A percentile compares a stretch with the other conserved stretches of the same genome.
Evolutionary conservation across 2,113 vertebrate species (phyloP).

Genomic region (Colius striatus): DNA sequence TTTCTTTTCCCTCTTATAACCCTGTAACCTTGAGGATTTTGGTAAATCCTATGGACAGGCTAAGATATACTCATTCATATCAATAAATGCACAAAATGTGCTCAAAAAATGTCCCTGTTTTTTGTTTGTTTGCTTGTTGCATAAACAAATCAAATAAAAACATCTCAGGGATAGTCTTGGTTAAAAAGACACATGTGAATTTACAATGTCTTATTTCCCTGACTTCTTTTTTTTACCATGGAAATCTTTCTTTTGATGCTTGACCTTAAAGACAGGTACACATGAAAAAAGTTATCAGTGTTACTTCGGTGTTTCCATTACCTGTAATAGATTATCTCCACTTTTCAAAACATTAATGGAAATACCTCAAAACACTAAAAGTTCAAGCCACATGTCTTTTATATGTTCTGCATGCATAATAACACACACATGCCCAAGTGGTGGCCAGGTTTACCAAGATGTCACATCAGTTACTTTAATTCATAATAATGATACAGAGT

Average conservation of each 20-base stretch:
- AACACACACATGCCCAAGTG: not conserved
- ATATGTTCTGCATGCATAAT: not conserved
- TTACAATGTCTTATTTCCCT: not conserved
- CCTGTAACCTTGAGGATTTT: not conserved
- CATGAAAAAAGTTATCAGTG: not conserved
- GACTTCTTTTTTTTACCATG: constrained; percentile 34
- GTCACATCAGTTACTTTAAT: not conserved
- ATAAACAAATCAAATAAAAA: not conserved
- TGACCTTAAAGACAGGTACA: not conserved
- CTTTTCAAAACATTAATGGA: not conserved
- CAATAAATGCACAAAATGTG: not conserved
- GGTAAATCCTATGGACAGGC: not conserved
- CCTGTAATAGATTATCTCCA: not conserved
- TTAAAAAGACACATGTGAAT: not conserved
- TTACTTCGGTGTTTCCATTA: not conserved
- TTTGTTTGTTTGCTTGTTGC: not conserved
- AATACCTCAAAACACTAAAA: not conserved
- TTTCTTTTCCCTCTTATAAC: not conserved
- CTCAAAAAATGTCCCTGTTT: not conserved
- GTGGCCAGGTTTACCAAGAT: not conserved
- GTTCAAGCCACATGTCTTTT: not conserved
- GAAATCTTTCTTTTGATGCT: constrained; percentile 31
- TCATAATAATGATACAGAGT: not conserved
- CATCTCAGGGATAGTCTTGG: not conserved
- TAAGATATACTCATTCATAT: not conserved